phyloP scores from a whole-genome alignment of 2,888 invertebrate genomes.

The Agrenia bidenticulata region DNA sequence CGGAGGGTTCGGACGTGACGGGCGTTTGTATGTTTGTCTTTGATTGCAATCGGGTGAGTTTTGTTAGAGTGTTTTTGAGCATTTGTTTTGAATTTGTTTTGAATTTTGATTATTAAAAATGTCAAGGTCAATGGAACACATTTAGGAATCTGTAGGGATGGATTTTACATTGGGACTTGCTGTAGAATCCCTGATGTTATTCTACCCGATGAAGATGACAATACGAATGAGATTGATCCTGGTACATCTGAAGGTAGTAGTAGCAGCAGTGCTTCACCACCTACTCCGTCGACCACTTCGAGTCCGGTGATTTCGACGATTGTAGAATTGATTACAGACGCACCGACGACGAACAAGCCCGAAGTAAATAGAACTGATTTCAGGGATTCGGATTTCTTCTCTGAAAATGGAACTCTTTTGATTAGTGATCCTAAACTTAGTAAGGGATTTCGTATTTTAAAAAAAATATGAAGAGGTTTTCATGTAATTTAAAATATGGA shows the following conservation, averaged over 20 bases:
- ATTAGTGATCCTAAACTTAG: conserved; percentile 33
- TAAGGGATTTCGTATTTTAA: too few species aligned
- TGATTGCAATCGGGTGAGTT: conserved; percentile 33
- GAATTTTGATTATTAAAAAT: background rate
- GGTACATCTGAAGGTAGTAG: background rate
- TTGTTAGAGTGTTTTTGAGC: background rate
- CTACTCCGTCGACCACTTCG: background rate
- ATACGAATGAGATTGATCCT: conserved; percentile 28
- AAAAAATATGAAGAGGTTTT: background rate
- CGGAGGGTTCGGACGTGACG: conserved; percentile 21
- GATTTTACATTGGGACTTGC: conserved; percentile 43
- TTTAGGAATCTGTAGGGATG: conserved; percentile 37
- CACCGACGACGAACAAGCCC: conserved; percentile 21
- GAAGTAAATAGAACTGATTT: conserved; percentile 20
- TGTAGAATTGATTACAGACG: background rate
- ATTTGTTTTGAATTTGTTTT: background rate
- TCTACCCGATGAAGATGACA: conserved; percentile 10
- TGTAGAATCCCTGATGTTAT: conserved; percentile 30
- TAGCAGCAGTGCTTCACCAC: background rate
- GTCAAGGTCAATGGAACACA: conserved; percentile 42
- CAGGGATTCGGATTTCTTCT: conserved; percentile 36
- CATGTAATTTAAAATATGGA: background rate
- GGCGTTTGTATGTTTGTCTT: conserved; percentile 44
- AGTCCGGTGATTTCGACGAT: background rate
- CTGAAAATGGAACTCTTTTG: conserved; percentile 37